These are phyloP conservation scores for Oscheius sp. DNA, from an alignment of 2,888 invertebrate genomes.

Conservation along the genomic window DNA sequence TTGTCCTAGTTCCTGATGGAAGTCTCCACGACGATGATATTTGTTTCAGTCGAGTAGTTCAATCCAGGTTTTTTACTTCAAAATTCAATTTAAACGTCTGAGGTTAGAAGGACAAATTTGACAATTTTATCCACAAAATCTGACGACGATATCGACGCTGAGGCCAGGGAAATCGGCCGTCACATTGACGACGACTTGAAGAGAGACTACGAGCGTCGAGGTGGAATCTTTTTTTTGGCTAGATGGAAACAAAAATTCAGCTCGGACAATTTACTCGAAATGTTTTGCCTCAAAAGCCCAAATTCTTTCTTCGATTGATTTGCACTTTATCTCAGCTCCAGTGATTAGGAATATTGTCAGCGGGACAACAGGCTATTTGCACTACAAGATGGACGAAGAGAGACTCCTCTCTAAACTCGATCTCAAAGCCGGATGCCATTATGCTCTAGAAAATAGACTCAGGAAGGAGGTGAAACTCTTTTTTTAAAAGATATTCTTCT, in stretches of 20 bases:
- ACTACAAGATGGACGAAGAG: slow-evolving; percentile 53
- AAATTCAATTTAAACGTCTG: background rate
- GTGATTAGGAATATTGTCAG: slow-evolving; percentile 46
- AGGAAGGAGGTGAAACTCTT: slow-evolving; percentile 33
- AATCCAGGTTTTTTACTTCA: slow-evolving; percentile 36
- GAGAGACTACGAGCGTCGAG: slow-evolving; percentile 40
- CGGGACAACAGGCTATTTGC: slow-evolving; percentile 50
- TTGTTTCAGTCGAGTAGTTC: slow-evolving; percentile 47
- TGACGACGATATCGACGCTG: slow-evolving; percentile 55
- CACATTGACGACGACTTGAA: slow-evolving; percentile 41
- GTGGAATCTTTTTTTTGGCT: slow-evolving; percentile 2
- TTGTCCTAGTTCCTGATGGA: slow-evolving; percentile 53
- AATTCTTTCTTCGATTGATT: slow-evolving; percentile 39
- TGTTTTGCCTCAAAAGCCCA: slow-evolving; percentile 42
- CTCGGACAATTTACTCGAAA: slow-evolving; percentile 40
- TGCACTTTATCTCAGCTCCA: slow-evolving; percentile 43
- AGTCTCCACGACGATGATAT: slow-evolving; percentile 55
- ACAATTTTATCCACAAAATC: slow-evolving; percentile 50
- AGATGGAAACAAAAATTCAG: slow-evolving; percentile 21
- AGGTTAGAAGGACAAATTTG: slow-evolving; percentile 40
- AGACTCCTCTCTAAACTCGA: slow-evolving; percentile 41
- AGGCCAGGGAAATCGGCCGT: slow-evolving; percentile 43
- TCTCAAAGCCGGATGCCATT: slow-evolving; percentile 49
- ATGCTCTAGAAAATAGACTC: slow-evolving; percentile 40
- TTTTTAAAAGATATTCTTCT: background rate